Conservation (phyloP, 2,888 invertebrate species). For the Coenonympha glycerion region DNA sequence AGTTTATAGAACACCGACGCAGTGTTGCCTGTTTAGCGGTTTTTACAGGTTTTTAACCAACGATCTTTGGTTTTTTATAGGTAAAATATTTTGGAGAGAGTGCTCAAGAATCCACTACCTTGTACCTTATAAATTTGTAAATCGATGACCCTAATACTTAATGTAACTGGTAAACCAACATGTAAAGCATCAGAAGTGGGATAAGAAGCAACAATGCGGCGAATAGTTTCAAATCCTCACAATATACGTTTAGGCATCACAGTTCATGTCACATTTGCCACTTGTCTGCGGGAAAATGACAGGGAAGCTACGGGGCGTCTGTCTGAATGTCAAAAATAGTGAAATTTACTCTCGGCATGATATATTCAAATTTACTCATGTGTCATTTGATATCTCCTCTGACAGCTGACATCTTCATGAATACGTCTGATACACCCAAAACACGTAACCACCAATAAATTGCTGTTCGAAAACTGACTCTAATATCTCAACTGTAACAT, state of each 20-base stretch:
- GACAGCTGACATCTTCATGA: conserved; percentile 67
- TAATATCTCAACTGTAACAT: conserved; percentile 21
- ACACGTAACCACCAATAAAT: conserved; percentile 24
- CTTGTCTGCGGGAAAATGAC: conserved; percentile 15
- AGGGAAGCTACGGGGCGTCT: conserved; percentile 33
- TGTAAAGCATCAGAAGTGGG: neutral
- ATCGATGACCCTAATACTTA: too few relatives aligned
- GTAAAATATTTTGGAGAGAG: too few relatives aligned
- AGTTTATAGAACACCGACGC: too few relatives aligned
- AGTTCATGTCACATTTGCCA: conserved; percentile 34
- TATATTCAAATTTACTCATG: conserved; percentile 57
- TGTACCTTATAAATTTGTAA: too few relatives aligned
- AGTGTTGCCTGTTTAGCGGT: too few relatives aligned
- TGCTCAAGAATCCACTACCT: too few relatives aligned
- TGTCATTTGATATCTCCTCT: conserved; percentile 62
- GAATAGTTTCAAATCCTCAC: neutral
- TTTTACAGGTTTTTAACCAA: too few relatives aligned
- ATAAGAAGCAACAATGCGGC: neutral
- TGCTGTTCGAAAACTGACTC: conserved; percentile 28
- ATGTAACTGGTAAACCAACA: too few relatives aligned
- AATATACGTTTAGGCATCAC: conserved; percentile 8
- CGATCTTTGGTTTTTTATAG: too few relatives aligned
- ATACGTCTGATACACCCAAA: conserved; percentile 34
- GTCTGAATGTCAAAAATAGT: conserved; percentile 64
- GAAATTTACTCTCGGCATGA: conserved; percentile 69